Evolutionary conservation across 2,797 vertebrate species (phyloP).

Genomic region (Ceyx erithaca): DNA sequence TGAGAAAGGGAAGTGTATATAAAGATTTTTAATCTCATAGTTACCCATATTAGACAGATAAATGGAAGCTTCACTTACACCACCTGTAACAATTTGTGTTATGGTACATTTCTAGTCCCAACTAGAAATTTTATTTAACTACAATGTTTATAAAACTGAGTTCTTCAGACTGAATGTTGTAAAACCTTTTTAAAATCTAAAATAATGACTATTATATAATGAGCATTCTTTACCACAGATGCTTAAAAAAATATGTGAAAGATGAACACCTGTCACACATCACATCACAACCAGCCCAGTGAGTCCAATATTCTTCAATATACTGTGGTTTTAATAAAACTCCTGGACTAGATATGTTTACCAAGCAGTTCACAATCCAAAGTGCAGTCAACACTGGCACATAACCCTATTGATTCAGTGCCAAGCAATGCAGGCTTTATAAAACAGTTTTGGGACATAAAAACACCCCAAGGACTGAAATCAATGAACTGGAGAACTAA

Average conservation of each 20-base stretch:
- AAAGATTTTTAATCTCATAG: neutral
- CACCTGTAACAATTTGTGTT: neutral
- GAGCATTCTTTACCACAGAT: neutral
- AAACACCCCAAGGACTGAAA: neutral
- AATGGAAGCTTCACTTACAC: neutral
- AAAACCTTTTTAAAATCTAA: neutral
- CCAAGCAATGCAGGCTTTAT: neutral
- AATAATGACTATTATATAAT: neutral
- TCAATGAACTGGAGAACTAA: conserved; percentile 49
- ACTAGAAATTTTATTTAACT: neutral
- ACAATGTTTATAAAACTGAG: neutral
- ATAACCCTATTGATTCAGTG: neutral
- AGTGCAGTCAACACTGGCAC: neutral
- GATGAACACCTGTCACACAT: neutral
- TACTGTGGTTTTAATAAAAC: too few species aligned
- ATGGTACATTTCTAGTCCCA: neutral
- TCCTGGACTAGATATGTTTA: neutral
- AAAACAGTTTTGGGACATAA: neutral
- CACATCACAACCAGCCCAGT: neutral
- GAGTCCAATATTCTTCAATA: neutral
- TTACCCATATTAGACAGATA: neutral
- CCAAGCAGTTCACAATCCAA: neutral
- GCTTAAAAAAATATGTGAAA: neutral
- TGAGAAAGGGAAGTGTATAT: neutral
- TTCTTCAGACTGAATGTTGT: neutral